Conservation (phyloP, 2,113 vertebrate species). For the Platanista minor region DNA sequence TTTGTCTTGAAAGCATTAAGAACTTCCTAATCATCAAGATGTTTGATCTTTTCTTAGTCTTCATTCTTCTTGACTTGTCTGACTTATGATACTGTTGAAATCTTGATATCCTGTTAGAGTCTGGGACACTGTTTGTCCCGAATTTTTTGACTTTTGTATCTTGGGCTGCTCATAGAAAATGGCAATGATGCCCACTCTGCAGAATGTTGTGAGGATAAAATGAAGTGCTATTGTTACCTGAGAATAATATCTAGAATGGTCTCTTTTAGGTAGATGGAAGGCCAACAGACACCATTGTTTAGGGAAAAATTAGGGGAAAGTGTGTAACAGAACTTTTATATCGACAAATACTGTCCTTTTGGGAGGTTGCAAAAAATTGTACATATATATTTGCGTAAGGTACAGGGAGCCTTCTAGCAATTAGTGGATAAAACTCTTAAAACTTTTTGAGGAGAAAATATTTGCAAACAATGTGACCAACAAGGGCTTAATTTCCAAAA, state of each 20-base stretch:
- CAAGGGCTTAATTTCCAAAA: no score
- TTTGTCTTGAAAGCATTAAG: neutral
- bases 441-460: no score
- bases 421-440: neutral
- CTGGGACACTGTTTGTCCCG: neutral
- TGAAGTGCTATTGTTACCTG: neutral
- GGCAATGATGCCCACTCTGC: neutral
- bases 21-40: neutral
- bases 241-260: neutral
- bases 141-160: neutral
- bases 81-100: neutral
- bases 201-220: neutral
- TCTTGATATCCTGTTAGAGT: neutral
- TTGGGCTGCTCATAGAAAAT: slow-evolving; percentile 35
- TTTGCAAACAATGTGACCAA: no score
- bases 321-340: neutral
- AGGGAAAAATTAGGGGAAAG: neutral
- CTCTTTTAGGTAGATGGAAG: neutral
- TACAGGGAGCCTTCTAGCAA: neutral
- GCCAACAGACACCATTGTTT: neutral
- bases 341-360: neutral
- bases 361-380: neutral
- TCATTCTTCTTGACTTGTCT: neutral
- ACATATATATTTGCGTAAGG: neutral
- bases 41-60: neutral